Evolutionary conservation across 2,888 invertebrate genomes (phyloP).

Genomic region (Ochropleura leucogaster): DNA sequence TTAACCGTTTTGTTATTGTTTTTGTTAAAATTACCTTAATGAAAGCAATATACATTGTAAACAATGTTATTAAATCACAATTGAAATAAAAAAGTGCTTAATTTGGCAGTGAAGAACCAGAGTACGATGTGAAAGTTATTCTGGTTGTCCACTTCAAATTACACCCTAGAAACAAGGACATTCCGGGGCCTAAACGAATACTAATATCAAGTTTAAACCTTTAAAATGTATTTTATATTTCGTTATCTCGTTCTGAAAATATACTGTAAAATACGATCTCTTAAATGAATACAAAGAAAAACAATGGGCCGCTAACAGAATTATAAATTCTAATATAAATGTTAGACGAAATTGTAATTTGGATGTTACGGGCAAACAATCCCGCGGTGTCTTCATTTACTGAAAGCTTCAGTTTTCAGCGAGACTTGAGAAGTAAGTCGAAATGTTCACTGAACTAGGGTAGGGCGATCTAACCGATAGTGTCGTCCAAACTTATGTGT

Average conservation of each 20-base stretch:
- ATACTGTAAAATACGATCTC: slow-evolving; percentile 10
- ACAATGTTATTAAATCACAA: neutral
- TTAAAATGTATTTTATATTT: neutral
- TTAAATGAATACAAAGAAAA: neutral
- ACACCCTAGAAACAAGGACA: neutral
- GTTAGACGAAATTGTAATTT: slow-evolving; percentile 31
- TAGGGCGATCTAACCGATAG: neutral
- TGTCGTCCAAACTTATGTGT: slow-evolving; percentile 26
- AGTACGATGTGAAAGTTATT: no score
- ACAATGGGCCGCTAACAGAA: slow-evolving; percentile 17
- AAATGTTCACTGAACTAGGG: neutral
- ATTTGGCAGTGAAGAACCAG: no score
- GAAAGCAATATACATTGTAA: neutral
- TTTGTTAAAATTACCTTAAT: neutral
- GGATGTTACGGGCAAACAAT: slow-evolving; percentile 5
- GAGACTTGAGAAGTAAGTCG: slow-evolving; percentile 2
- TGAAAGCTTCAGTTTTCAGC: slow-evolving; percentile 26
- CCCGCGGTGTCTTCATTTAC: slow-evolving; percentile 24
- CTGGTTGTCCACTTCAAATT: neutral
- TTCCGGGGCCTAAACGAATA: slow-evolving; percentile 6
- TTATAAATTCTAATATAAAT: slow-evolving; percentile 34
- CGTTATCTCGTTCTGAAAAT: neutral
- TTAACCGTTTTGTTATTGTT: neutral
- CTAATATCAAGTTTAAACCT: neutral
- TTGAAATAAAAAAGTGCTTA: neutral